Base-by-base conservation (phyloP, 2,797 vertebrate genomes). In the Danio albolineatus region DNA sequence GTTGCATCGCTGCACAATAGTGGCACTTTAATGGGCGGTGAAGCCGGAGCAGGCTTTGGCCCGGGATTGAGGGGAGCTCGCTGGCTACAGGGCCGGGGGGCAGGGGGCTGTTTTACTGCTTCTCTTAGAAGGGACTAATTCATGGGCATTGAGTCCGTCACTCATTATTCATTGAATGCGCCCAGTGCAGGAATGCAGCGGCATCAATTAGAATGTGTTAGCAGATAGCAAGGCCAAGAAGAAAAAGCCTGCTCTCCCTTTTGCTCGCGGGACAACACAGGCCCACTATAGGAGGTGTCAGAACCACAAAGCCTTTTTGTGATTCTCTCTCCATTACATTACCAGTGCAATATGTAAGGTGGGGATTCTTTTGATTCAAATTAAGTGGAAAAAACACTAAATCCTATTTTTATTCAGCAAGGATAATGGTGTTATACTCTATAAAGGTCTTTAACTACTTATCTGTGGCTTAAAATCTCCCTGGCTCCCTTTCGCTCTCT, bases 371-470 rank as follows among this genome's bases (percentile, higher is more conserved):
- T 99, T 98, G 96, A 97, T 96, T 96, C 94, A 95, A 97, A 99
- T 99, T 97, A 97, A 98, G 96, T 97, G 96, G 96, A 97, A 97
- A 95, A 99, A 97, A 96, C 96, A 98, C 97, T 98, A 98, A 97
- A 97, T 97, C 96, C 96, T 96, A 95, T 96, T 98, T 95, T 97
- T 95, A 97, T 96, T 96, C 89, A 95, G 94, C 94, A 91, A 93
- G 93, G 92, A 95, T 95, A 96, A 97, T 96, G 92, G 95, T 89
- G 90, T 92, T 93, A 93, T 94, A 94, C 93, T 94, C 94, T 90
- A 94, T 94, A 94, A 95, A 94, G 92, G 94, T 94, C 92, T 94
- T 94, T 94, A 94, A 94, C 93, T 94, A 94, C 94, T 95, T 94
- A 94, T 94, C 92, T 93, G 91, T 94, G 91, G 94, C 93, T 94